phyloP scores from a whole-genome alignment of 1,140 invertebrate genomes.

The Gerris buenoi region DNA sequence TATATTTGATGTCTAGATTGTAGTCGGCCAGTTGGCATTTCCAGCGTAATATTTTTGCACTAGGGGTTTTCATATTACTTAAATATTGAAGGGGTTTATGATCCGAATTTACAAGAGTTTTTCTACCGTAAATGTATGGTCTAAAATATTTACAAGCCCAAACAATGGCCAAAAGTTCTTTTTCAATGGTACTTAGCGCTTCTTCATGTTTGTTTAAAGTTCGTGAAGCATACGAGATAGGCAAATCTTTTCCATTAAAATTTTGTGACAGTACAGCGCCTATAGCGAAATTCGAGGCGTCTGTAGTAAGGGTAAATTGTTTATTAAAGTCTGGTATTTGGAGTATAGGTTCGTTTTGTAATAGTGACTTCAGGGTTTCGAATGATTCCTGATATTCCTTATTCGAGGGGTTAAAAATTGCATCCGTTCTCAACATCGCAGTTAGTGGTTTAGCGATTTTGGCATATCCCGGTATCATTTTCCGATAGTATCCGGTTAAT shows the following conservation, averaged over 20 bases:
- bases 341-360: slow-evolving; percentile 23
- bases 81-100: slow-evolving; percentile 33
- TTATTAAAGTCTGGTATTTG: slow-evolving; percentile 27
- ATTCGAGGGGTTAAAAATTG: background rate
- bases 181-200: slow-evolving; percentile 26
- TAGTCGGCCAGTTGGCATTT: slow-evolving; percentile 16
- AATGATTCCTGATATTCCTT: background rate
- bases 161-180: slow-evolving; percentile 38
- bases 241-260: slow-evolving; percentile 20
- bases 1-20: slow-evolving; percentile 23
- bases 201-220: slow-evolving; percentile 24
- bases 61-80: slow-evolving; percentile 25
- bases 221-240: slow-evolving; percentile 24
- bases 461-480: slow-evolving; percentile 28
- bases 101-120: slow-evolving; percentile 36
- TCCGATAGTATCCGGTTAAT: slow-evolving; percentile 29
- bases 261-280: slow-evolving; percentile 28
- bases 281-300: no score
- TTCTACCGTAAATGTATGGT: slow-evolving; percentile 28
- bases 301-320: slow-evolving; percentile 28
- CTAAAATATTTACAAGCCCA: slow-evolving; percentile 32
- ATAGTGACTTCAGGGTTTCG: slow-evolving; percentile 5
- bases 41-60: slow-evolving; percentile 17
- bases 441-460: slow-evolving; percentile 27
- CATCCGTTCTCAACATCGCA: slow-evolving; percentile 25